Percentiles rank a stretch among this genome's conserved stretches.
phyloP scores from a whole-genome alignment of 2,797 vertebrate genomes.

The Mico argentatus region DNA sequence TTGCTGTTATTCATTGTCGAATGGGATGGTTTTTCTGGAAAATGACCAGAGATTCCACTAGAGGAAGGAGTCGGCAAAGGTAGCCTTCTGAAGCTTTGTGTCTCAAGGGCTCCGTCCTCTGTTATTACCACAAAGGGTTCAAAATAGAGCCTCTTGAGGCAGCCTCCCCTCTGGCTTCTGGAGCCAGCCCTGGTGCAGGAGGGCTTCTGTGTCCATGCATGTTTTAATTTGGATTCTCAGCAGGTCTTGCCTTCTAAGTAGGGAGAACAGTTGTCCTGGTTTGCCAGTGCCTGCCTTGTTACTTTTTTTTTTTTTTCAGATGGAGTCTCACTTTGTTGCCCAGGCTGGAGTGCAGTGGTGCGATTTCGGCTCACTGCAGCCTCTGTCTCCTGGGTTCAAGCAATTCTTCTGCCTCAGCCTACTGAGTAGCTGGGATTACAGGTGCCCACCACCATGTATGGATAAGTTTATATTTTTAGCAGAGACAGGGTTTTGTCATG shows the following conservation, averaged over 20 bases:
- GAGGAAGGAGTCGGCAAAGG: too few species aligned
- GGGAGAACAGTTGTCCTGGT: background rate
- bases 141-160: background rate
- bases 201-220: background rate
- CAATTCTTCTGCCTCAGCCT: background rate
- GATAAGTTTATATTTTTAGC: background rate
- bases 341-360: background rate
- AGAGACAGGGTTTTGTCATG: background rate
- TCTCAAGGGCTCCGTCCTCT: background rate
- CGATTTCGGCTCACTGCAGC: background rate
- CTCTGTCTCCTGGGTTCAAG: background rate
- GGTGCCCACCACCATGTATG: rapidly evolving
- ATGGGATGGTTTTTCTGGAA: background rate
- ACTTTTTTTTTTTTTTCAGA: background rate
- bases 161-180: background rate
- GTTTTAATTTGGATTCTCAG: background rate
- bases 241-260: background rate
- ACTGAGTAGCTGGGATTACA: background rate
- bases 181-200: background rate
- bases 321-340: background rate
- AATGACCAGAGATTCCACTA: background rate
- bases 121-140: background rate
- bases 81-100: background rate
- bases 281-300: background rate
- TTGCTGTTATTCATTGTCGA: background rate